These are phyloP conservation scores for Drosophila infuscata DNA, from an alignment of 2,888 invertebrate genomes.

Conservation along the genomic window DNA sequence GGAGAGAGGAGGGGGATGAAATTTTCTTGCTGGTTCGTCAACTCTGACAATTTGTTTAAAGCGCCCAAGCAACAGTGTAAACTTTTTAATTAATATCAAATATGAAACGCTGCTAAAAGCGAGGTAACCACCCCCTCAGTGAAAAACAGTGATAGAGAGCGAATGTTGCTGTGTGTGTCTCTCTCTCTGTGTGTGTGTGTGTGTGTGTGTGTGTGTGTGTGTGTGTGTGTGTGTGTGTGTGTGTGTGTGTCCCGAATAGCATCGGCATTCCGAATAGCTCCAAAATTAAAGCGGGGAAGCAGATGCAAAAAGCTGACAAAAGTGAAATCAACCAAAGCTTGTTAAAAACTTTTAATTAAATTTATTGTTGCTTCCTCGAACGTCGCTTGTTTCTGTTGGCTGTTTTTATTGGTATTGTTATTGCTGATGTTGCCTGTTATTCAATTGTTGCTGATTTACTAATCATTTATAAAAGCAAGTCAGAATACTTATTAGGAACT, in stretches of 20 bases:
- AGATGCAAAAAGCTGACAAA: constrained; percentile 54
- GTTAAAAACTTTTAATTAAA: constrained; percentile 81
- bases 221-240: background rate
- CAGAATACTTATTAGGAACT: background rate
- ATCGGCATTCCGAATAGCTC: constrained; percentile 27
- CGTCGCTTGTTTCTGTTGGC: constrained; percentile 24
- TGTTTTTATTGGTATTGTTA: constrained; percentile 13
- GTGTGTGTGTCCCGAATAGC: constrained; percentile 6
- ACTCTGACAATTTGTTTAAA: constrained; percentile 75
- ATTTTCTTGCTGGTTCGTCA: constrained; percentile 47
- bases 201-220: background rate
- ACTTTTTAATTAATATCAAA: constrained; percentile 80
- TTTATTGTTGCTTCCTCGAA: constrained; percentile 68
- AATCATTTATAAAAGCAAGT: constrained; percentile 13
- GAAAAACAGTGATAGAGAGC: background rate
- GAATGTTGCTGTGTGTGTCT: constrained; percentile 1
- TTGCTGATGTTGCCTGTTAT: constrained; percentile 8
- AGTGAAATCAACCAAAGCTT: constrained; percentile 76
- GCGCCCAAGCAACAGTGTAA: constrained; percentile 61
- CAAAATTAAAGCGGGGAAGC: constrained; percentile 42
- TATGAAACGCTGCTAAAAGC: constrained; percentile 70
- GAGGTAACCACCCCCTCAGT: constrained; percentile 5
- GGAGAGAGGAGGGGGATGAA: too few relatives aligned
- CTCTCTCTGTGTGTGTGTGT: background rate
- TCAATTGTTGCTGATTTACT: constrained; percentile 25